A percentile compares a stretch with the other conserved stretches of the same genome.
These are phyloP conservation scores for Pogoniulus pusillus DNA, from an alignment of 2,797 vertebrate genomes.

Conservation along the genomic window DNA sequence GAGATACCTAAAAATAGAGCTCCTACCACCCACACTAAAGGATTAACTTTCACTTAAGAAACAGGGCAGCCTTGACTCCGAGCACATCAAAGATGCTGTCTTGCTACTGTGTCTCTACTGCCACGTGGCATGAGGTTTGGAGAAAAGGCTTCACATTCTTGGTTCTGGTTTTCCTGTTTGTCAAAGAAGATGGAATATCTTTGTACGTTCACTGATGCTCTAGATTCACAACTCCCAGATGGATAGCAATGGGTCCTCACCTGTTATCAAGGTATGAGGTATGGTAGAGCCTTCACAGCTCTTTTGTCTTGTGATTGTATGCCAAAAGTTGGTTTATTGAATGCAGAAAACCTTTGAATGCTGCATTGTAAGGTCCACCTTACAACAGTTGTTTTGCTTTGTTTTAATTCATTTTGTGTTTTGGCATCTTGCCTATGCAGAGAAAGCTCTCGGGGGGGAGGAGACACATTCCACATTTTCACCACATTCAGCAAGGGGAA, in stretches of 20 bases:
- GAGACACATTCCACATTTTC: slow-evolving; percentile 4
- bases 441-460: background rate
- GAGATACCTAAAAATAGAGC: background rate
- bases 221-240: background rate
- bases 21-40: background rate
- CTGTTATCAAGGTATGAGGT: background rate
- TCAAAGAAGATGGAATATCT: background rate
- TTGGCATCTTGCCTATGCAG: background rate
- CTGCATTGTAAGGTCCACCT: background rate
- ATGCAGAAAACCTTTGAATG: background rate
- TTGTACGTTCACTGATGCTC: background rate
- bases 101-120: background rate
- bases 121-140: background rate
- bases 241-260: background rate
- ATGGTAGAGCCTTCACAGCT: background rate
- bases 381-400: background rate
- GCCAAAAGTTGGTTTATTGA: background rate
- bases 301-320: background rate
- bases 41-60: background rate
- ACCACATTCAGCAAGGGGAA: background rate
- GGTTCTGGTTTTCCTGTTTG: background rate
- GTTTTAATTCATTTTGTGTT: background rate
- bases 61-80: background rate
- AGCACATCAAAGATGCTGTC: background rate
- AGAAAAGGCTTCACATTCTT: background rate